These are phyloP conservation scores for Cancer borealis DNA, from an alignment of 2,888 invertebrate species.

Conservation along the genomic window DNA sequence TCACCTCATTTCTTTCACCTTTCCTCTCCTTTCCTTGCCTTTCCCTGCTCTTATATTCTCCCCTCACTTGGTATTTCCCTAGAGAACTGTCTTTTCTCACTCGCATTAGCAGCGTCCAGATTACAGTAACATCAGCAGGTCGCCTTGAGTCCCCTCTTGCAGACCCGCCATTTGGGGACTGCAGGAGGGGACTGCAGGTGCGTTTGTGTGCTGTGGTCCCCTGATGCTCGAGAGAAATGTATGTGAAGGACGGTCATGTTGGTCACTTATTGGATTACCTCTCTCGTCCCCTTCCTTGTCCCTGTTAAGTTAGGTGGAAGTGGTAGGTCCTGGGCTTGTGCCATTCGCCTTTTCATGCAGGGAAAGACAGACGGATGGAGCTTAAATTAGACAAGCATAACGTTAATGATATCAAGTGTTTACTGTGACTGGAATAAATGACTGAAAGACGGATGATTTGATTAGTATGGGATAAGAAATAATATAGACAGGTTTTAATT, in stretches of 20 bases:
- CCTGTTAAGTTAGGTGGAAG: background rate
- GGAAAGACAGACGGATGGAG: background rate
- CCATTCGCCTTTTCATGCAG: background rate
- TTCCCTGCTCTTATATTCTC: background rate
- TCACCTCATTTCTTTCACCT: too few relatives aligned
- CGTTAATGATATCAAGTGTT: too few relatives aligned
- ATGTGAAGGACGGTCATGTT: background rate
- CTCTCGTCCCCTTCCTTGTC: background rate
- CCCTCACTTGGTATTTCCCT: background rate
- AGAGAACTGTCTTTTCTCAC: background rate
- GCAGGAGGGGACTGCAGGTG: background rate
- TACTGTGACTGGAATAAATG: too few relatives aligned
- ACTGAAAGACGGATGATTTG: too few relatives aligned
- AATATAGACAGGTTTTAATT: too few relatives aligned
- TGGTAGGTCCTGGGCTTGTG: background rate
- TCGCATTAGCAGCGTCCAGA: background rate
- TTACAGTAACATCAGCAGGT: background rate
- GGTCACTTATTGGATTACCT: constrained; percentile 22
- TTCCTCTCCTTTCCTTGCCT: background rate
- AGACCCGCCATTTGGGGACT: background rate
- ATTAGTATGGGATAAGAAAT: too few relatives aligned
- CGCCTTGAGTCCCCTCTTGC: background rate
- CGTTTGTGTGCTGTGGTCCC: background rate
- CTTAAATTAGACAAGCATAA: background rate
- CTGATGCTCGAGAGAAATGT: background rate